A percentile compares a stretch with the other conserved stretches of the same genome.
phyloP scores from a whole-genome alignment of 2,113 vertebrate genomes.

The Progne subis region DNA sequence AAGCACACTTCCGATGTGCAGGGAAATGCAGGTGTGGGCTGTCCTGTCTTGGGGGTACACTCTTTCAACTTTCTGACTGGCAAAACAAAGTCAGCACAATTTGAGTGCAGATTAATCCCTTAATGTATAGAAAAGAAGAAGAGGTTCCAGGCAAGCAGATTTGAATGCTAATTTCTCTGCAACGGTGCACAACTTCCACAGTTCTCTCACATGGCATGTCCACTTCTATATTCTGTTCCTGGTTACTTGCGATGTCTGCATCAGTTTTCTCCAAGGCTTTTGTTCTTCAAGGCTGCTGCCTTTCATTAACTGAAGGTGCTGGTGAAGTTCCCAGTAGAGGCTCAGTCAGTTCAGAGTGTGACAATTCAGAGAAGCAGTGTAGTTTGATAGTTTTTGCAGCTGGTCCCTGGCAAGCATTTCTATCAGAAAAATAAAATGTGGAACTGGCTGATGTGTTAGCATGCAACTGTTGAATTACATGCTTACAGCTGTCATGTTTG shows the following conservation, averaged over 20 bases:
- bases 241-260: background rate
- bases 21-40: background rate
- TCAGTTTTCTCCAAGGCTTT: background rate
- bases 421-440: background rate
- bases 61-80: background rate
- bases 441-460: background rate
- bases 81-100: background rate
- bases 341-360: background rate
- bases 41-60: background rate
- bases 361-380: background rate
- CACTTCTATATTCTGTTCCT: background rate
- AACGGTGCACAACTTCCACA: background rate
- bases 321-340: background rate
- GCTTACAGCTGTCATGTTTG: background rate
- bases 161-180: background rate
- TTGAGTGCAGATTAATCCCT: background rate
- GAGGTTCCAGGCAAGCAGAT: background rate
- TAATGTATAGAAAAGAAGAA: background rate
- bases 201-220: background rate
- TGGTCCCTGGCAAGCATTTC: background rate
- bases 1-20: background rate
- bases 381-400: background rate
- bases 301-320: background rate
- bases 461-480: background rate
- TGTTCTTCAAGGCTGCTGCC: background rate